phyloP scores from a whole-genome alignment of 2,113 vertebrate species.

The Hippopotamus amphibius region DNA sequence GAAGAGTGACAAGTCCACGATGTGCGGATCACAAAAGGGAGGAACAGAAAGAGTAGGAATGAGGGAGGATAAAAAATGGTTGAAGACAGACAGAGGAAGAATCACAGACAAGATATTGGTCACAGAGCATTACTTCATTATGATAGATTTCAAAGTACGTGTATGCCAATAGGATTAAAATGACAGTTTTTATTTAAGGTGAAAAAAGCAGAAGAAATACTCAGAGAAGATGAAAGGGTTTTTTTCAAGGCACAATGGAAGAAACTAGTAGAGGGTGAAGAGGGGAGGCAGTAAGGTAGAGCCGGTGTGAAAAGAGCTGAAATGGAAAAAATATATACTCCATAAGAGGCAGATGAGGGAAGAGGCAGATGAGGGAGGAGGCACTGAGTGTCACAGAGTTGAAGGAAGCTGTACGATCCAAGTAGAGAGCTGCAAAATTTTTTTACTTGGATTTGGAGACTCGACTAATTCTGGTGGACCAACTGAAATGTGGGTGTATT shows the following conservation, averaged over 20 bases:
- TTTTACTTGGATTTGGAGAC: neutral
- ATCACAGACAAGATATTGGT: neutral
- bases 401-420: neutral
- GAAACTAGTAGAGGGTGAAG: neutral
- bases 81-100: neutral
- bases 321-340: neutral
- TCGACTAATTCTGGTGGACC: neutral
- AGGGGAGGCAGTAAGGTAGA: neutral
- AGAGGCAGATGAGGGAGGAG: neutral
- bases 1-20: neutral
- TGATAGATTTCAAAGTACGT: neutral
- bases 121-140: neutral
- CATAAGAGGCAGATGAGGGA: neutral
- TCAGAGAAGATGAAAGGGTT: neutral
- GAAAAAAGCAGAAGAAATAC: neutral
- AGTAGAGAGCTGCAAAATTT: neutral
- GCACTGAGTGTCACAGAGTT: neutral
- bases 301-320: neutral
- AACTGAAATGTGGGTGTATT: neutral
- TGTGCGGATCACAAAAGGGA: neutral
- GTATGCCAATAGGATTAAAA: neutral
- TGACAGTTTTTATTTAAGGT: neutral
- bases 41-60: neutral
- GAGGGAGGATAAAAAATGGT: neutral
- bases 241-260: neutral